A percentile compares a stretch with the other conserved stretches of the same genome.
These are phyloP conservation scores for Myiozetetes cayanensis DNA, from an alignment of 2,113 vertebrate genomes.

Conservation along the genomic window DNA sequence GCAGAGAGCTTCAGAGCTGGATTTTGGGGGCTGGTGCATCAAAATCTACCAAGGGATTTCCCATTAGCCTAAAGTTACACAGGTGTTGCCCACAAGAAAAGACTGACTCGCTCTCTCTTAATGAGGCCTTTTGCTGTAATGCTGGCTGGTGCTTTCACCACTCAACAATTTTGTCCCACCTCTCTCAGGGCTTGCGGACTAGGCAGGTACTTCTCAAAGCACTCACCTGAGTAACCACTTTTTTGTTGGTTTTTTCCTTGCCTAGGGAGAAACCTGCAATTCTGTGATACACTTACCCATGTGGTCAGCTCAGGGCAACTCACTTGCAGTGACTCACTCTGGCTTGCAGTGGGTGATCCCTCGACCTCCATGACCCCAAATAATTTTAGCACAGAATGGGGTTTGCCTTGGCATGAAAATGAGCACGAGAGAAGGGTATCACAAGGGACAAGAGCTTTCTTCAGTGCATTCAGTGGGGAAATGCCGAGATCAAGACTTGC, in stretches of 20 bases:
- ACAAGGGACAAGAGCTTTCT: background rate
- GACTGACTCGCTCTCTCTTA: background rate
- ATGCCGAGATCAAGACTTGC: background rate
- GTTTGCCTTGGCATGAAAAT: background rate
- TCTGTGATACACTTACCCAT: background rate
- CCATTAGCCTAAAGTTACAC: background rate
- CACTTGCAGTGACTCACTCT: background rate
- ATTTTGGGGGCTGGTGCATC: background rate
- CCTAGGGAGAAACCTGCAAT: background rate
- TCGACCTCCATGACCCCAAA: background rate
- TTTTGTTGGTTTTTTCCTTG: background rate
- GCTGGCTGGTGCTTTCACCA: background rate
- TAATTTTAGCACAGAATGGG: background rate
- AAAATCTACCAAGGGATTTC: background rate
- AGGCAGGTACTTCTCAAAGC: slow-evolving; percentile 4
- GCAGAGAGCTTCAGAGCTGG: background rate
- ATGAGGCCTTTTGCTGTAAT: background rate
- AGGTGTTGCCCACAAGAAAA: background rate
- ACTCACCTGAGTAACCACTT: background rate
- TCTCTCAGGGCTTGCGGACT: background rate
- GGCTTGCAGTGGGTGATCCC: background rate
- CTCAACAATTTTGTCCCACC: background rate
- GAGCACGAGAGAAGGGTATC: background rate
- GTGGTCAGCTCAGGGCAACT: background rate
- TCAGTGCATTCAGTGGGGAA: background rate